These are phyloP conservation scores for Isichthys henryi DNA, from an alignment of 2,113 vertebrate genomes.

Conservation along the genomic window DNA sequence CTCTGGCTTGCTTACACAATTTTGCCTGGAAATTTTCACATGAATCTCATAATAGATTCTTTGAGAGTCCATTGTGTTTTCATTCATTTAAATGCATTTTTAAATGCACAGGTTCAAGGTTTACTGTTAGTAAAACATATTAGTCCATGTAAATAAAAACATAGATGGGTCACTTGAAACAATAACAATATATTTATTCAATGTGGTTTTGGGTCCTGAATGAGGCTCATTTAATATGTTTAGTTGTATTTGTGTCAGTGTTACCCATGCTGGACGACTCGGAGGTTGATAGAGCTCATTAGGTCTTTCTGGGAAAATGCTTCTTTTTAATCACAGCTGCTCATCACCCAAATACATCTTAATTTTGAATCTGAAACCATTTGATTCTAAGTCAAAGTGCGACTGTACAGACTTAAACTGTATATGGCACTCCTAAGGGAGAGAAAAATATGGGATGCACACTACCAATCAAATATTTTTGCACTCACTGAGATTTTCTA, in stretches of 20 bases:
- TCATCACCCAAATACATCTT: no score
- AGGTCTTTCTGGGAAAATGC: no score
- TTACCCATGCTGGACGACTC: neutral
- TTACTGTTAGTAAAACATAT: neutral
- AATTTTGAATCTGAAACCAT: no score
- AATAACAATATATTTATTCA: neutral
- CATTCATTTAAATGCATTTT: neutral
- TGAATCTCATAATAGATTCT: neutral
- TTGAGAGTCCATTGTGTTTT: neutral
- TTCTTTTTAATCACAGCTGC: no score
- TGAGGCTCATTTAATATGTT: neutral
- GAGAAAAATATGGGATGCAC: no score
- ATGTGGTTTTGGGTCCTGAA: neutral
- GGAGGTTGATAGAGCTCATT: neutral
- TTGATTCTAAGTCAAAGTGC: no score
- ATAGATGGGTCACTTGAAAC: no score
- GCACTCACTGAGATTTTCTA: no score
- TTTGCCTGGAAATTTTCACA: neutral
- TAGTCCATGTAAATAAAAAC: neutral
- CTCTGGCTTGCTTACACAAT: neutral
- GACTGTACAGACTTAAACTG: no score
- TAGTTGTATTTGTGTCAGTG: neutral
- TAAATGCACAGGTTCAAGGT: neutral
- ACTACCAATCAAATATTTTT: no score
- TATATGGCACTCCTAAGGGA: no score